These are phyloP conservation scores for Rhysida immarginata DNA, from an alignment of 1,140 invertebrate genomes.

Conservation along the genomic window DNA sequence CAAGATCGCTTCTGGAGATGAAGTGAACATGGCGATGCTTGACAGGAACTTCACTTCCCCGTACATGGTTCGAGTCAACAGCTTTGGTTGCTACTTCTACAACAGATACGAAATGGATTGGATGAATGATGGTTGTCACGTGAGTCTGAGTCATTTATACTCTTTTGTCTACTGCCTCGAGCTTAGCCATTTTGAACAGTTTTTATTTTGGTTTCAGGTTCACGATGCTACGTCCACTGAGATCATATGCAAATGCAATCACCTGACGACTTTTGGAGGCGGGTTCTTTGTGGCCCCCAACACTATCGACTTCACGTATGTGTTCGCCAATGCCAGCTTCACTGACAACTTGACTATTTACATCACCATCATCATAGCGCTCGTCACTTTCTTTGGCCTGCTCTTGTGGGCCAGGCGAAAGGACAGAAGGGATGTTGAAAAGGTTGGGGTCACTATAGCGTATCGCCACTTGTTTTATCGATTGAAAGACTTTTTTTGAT, in stretches of 20 bases:
- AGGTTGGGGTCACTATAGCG: conserved; percentile 18
- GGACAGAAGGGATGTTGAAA: conserved; percentile 34
- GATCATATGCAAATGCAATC: conserved; percentile 35
- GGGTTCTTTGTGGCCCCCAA: conserved; percentile 38
- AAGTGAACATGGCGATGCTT: too few species aligned
- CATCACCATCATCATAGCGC: conserved; percentile 34
- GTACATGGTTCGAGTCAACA: not conserved
- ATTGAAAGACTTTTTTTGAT: not conserved
- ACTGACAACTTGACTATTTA: conserved; percentile 39
- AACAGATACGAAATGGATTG: conserved; percentile 20
- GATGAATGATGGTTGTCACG: conserved; percentile 22
- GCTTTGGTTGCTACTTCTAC: conserved; percentile 25
- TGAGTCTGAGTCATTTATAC: conserved; percentile 13
- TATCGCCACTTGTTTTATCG: not conserved
- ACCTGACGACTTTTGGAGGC: conserved; percentile 39
- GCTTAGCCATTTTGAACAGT: conserved; percentile 13
- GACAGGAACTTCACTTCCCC: not conserved
- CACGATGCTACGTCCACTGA: not conserved
- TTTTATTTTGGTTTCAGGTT: not conserved
- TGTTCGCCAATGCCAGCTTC: conserved; percentile 38
- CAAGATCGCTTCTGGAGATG: too few species aligned
- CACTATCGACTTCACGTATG: conserved; percentile 39
- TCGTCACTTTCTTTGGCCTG: conserved; percentile 29
- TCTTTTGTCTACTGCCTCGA: conserved; percentile 12
- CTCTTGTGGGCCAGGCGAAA: conserved; percentile 33